These are phyloP conservation scores for Dynastes tityus DNA, from an alignment of 2,888 invertebrate species.

Conservation along the genomic window DNA sequence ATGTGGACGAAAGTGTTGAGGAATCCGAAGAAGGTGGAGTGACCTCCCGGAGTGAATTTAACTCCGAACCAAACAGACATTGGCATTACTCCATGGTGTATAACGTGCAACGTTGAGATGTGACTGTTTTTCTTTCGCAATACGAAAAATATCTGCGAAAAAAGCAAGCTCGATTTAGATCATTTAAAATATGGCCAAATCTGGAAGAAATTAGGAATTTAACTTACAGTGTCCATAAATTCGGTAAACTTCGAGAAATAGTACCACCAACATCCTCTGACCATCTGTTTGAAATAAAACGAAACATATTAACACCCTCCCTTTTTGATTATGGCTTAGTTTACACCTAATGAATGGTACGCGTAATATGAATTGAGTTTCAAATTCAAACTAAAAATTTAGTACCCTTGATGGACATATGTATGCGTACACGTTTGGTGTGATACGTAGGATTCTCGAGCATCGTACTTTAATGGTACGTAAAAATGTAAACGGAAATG, in stretches of 20 bases:
- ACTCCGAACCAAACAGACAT: constrained; percentile 89
- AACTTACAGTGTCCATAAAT: constrained; percentile 91
- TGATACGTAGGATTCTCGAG: no score
- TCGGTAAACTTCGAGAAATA: constrained; percentile 98
- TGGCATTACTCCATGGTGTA: constrained; percentile 98
- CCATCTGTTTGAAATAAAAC: constrained; percentile 79
- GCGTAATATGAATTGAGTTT: no score
- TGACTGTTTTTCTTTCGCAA: constrained; percentile 95
- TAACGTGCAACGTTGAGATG: constrained; percentile 94
- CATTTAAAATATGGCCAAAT: neutral
- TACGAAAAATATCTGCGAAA: constrained; percentile 86
- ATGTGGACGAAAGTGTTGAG: constrained; percentile 96
- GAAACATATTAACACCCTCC: neutral
- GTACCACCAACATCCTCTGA: constrained; percentile 96
- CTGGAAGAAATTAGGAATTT: neutral
- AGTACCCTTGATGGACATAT: no score
- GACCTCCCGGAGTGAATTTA: constrained; percentile 82
- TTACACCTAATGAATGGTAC: neutral
- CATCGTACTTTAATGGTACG: no score
- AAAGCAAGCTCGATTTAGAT: constrained; percentile 5
- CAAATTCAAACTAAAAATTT: no score
- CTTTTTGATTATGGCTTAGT: neutral
- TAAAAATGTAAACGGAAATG: no score
- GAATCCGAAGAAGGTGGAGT: constrained; percentile 94
- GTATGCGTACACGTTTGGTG: no score